These are phyloP conservation scores for Felis chaus DNA, from an alignment of 2,113 vertebrate species.

Conservation along the genomic window DNA sequence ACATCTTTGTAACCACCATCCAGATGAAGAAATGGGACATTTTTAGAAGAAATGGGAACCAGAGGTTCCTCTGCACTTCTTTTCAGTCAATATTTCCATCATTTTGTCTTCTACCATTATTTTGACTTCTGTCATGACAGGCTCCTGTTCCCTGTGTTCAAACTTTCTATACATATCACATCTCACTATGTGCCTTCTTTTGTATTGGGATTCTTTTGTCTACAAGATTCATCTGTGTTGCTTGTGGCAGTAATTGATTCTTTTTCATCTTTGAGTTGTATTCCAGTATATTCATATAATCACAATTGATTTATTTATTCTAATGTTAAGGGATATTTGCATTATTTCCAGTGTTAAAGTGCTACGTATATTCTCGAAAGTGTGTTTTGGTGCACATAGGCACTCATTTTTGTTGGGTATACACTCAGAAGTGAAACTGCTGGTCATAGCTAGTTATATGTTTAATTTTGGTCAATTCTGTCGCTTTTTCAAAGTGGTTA, in stretches of 20 bases:
- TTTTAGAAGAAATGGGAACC: background rate
- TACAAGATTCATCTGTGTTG: background rate
- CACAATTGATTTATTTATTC: background rate
- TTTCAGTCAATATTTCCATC: background rate
- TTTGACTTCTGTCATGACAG: background rate
- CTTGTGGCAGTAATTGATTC: background rate
- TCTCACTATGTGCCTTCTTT: background rate
- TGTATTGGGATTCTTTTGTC: background rate
- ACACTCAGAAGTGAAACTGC: background rate
- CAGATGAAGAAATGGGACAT: background rate
- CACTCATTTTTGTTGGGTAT: background rate
- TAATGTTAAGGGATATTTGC: background rate
- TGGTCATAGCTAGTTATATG: background rate
- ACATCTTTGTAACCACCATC: background rate
- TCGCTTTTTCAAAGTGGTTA: background rate
- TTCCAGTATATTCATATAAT: background rate
- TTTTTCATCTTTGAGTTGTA: background rate
- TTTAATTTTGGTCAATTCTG: background rate
- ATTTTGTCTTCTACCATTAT: background rate
- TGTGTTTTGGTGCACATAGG: background rate
- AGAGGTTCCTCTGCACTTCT: background rate
- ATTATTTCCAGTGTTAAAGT: background rate
- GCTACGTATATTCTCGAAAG: background rate
- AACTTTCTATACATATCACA: background rate
- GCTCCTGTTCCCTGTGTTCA: background rate